Evolutionary conservation across 2,888 invertebrate genomes (phyloP), one percentile per base, ranked within the genome.

Genomic region (Marasmarcha lunaedactyla): DNA sequence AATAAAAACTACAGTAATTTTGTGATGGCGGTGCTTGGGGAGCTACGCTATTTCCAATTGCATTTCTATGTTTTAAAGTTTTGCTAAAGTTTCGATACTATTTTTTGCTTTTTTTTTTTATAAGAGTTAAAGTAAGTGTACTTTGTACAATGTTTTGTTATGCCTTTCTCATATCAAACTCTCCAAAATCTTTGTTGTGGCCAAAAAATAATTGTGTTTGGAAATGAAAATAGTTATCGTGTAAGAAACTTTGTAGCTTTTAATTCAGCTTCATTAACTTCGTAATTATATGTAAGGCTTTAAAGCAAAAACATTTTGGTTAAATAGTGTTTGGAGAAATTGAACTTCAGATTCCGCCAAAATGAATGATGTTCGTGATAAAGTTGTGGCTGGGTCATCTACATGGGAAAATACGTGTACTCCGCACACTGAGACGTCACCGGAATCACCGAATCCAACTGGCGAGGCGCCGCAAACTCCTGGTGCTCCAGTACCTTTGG

Each of bases 391-490:
- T 55, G 77, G 81, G 40, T 67, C 76, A 43, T 83, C 83, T 41
- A 65, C 71, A 49, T 84, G 84, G 84, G 84, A 84, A 56, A 72
- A 51, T 54, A 59, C 30, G 30, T 30, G 66, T 30, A 57, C 66
- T 35, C 56, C 63, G 14, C 71, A 70, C 41, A 78, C 70, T 51
- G 84, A 84, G 48, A 74, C 74, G 10, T 78, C 81, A 25, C 77
- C 81, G 7, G 84, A 84, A 46, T 79, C 83, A 10, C 81, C 81
- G 0, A 67, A 74, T 45, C 67, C 68, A 10, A 72, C 79, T 41
- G 76, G 71, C 2, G 81, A 81, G 40, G 72, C 76, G 0, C 87
- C 87, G 1, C 85, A 86, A 47, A 87, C 87, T 6, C 87, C 88
- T 7, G 87, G 87, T 39, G 78, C 85, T 33, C 88, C 88, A n/a